These are phyloP conservation scores for Malacoraja senta DNA, from an alignment of 2,797 vertebrate genomes.

Conservation along the genomic window DNA sequence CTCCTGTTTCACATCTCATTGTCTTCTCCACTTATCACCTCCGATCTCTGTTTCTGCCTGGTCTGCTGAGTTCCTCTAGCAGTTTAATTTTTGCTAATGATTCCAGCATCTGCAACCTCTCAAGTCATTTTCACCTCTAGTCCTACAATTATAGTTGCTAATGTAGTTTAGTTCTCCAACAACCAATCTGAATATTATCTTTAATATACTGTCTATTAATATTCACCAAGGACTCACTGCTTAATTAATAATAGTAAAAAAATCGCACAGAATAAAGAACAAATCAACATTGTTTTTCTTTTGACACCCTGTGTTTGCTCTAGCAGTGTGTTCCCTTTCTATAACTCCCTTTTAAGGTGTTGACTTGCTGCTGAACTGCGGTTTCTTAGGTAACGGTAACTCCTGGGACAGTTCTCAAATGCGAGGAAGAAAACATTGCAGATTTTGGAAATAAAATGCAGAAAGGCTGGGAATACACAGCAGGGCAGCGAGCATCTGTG, in stretches of 20 bases:
- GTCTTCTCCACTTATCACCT: too few species aligned
- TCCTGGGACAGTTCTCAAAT: not conserved
- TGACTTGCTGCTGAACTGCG: not conserved
- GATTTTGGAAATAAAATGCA: too few species aligned
- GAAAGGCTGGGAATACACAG: too few species aligned
- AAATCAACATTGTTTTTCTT: not conserved
- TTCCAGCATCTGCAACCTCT: too few species aligned
- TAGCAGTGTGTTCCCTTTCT: too few species aligned
- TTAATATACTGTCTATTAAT: not conserved
- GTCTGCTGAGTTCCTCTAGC: too few species aligned
- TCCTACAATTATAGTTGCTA: not conserved
- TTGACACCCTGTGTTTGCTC: not conserved
- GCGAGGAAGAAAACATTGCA: too few species aligned
- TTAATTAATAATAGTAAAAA: conserved; percentile 1
- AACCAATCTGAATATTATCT: not conserved
- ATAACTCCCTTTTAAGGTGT: not conserved
- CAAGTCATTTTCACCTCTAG: not conserved
- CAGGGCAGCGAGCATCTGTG: too few species aligned
- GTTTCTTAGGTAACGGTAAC: not conserved
- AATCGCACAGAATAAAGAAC: not conserved
- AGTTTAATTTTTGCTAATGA: too few species aligned
- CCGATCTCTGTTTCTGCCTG: too few species aligned
- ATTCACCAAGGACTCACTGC: not conserved
- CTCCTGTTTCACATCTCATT: too few species aligned
- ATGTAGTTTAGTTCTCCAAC: not conserved